Evolutionary conservation across 2,888 invertebrate genomes (phyloP).

Genomic region (Endomychus coccineus): DNA sequence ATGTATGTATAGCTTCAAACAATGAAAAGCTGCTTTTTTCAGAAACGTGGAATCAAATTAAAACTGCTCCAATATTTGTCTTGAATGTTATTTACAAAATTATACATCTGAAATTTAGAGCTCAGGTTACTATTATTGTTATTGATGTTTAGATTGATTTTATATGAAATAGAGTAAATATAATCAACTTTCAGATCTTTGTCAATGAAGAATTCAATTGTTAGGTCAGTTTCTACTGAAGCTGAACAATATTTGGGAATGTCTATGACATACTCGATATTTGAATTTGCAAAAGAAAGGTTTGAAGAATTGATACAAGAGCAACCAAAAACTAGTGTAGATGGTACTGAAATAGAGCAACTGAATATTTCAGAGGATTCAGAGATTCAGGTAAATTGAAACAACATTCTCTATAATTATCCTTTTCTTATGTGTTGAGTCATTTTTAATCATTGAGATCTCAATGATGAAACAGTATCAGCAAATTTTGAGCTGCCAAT

Average conservation of each 20-base stretch:
- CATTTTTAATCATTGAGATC: background rate
- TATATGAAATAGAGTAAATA: no score
- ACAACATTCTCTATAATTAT: background rate
- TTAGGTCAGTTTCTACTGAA: slow-evolving; percentile 55
- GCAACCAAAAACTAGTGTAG: slow-evolving; percentile 55
- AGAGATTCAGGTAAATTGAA: slow-evolving; percentile 12
- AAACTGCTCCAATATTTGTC: no score
- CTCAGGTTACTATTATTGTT: no score
- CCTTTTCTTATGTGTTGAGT: background rate
- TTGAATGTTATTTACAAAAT: no score
- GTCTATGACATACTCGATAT: slow-evolving; percentile 91
- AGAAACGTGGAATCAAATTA: no score
- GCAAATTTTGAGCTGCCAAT: background rate
- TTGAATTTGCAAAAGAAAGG: slow-evolving; percentile 85
- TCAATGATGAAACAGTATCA: background rate
- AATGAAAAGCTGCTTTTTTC: no score
- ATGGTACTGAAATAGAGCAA: slow-evolving; percentile 48
- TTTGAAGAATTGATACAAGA: slow-evolving; percentile 60
- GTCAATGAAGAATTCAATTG: slow-evolving; percentile 63
- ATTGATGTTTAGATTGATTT: no score
- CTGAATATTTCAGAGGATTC: slow-evolving; percentile 41
- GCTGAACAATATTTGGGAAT: slow-evolving; percentile 79
- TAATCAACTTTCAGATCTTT: slow-evolving; percentile 53
- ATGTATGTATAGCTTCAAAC: slow-evolving; percentile 2
- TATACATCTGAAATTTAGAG: no score